Percentiles rank a stretch among this genome's conserved stretches.
These are phyloP conservation scores for Magallana gigas DNA, from an alignment of 1,140 invertebrate species.

Conservation along the genomic window DNA sequence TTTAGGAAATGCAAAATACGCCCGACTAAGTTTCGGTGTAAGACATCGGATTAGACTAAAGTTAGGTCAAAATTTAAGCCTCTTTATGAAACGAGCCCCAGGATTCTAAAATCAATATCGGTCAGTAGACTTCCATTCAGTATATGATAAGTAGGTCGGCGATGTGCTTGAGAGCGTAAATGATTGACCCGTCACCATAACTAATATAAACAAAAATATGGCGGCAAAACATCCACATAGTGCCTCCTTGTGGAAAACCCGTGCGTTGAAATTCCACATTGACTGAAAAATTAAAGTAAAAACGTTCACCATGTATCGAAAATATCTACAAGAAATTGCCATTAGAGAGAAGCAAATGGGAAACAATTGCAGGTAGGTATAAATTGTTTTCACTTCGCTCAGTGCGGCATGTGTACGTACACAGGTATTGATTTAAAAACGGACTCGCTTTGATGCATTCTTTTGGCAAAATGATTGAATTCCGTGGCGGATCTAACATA, in stretches of 20 bases:
- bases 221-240: background rate
- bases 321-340: slow-evolving; percentile 4
- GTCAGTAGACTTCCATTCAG: background rate
- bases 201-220: slow-evolving; percentile 4
- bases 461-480: too few species aligned
- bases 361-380: background rate
- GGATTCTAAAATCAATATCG: background rate
- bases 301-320: background rate
- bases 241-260: background rate
- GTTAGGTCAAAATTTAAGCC: too few species aligned
- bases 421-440: too few species aligned
- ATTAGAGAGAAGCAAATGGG: background rate
- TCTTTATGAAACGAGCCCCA: background rate
- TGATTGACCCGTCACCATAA: slow-evolving; percentile 12
- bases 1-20: too few species aligned
- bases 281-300: background rate
- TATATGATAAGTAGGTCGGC: background rate
- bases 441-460: too few species aligned
- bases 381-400: too few species aligned
- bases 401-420: too few species aligned
- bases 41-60: too few species aligned
- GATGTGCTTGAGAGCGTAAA: background rate
- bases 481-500: too few species aligned
- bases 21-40: too few species aligned
- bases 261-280: background rate